Conservation (phyloP, 92 coral and sea anemone genomes). For the Umimayanthus chanpuru region DNA sequence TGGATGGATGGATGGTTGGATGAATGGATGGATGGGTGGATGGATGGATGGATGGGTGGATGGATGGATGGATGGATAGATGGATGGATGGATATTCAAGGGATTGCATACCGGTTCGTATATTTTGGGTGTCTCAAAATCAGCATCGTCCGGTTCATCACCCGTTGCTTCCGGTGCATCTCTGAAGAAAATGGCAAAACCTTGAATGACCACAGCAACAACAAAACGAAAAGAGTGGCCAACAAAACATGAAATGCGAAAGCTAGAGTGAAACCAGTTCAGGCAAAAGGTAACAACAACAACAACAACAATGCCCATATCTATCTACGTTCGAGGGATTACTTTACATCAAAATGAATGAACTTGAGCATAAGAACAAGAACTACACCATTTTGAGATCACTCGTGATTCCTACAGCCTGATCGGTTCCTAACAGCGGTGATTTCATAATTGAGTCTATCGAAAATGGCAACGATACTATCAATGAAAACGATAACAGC, state of each 20-base stretch:
- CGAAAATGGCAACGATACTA: no score
- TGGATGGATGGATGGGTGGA: background rate
- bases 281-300: background rate
- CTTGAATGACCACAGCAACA: background rate
- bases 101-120: constrained; percentile 81
- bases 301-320: no score
- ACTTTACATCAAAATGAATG: no score
- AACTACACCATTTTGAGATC: background rate
- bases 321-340: no score
- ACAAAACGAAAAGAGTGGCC: background rate
- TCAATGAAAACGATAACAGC: background rate
- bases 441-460: no score
- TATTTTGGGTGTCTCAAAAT: constrained; percentile 95
- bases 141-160: constrained; percentile 97
- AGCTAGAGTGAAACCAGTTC: background rate
- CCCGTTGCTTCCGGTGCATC: constrained; percentile 99
- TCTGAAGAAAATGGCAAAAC: constrained; percentile 40
- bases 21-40: background rate
- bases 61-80: background rate
- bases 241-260: background rate
- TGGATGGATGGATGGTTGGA: background rate
- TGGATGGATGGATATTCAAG: background rate
- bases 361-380: background rate
- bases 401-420: no score
- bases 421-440: no score